phyloP scores from a whole-genome alignment of 2,113 vertebrate species.

The Phaethornis superciliosus region DNA sequence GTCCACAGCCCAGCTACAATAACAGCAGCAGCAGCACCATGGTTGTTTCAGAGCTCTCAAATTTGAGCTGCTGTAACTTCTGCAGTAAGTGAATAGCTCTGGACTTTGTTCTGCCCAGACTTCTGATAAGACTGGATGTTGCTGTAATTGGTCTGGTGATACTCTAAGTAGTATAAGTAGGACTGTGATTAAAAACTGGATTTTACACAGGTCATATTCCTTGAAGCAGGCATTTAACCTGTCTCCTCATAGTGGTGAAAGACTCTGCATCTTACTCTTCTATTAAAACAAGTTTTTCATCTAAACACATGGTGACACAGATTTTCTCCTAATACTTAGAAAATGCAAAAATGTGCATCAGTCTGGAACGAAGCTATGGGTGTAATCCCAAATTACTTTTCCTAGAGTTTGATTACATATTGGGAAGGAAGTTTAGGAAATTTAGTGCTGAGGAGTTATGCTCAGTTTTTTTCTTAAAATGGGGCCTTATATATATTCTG shows the following conservation, averaged over 20 bases:
- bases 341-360: background rate
- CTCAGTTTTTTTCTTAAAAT: background rate
- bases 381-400: background rate
- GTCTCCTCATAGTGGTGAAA: background rate
- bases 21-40: background rate
- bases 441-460: background rate
- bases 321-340: background rate
- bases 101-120: background rate
- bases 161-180: background rate
- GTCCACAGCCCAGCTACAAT: background rate
- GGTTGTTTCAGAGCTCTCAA: background rate
- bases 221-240: background rate
- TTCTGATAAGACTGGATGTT: constrained; percentile 1
- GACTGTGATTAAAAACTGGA: background rate
- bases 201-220: background rate
- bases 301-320: background rate
- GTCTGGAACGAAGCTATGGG: background rate
- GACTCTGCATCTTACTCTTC: background rate
- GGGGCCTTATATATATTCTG: background rate
- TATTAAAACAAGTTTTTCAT: background rate
- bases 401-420: background rate
- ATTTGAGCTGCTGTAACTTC: background rate
- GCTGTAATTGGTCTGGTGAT: constrained; percentile 21
- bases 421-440: background rate
- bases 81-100: background rate